Evolutionary conservation across 2,888 invertebrate species (phyloP), one percentile per base, ranked within the genome.

Genomic region (Lithophane semibrunnea): DNA sequence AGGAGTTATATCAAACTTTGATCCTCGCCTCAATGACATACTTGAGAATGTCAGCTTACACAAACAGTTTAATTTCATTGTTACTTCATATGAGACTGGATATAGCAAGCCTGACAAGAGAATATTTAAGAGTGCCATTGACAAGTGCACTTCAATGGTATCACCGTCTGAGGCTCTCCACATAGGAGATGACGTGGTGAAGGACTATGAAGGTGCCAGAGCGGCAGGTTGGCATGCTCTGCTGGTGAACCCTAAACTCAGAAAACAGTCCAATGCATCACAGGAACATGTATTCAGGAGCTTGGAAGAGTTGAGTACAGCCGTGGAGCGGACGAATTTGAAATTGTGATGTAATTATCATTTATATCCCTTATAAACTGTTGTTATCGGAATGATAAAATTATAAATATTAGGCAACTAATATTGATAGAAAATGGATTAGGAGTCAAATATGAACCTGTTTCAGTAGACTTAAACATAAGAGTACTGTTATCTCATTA

Each of bases 1-100:
- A 64, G 99, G 99, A 5, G 97, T 99, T 0, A 97, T 99, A 86
- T 99, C 99, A 10, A 99, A 99, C 94, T 99, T 98, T 95, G 99
- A 99, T 95, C 98, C 98, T 52, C 97, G 99, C 52, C 95, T 99
- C 3, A 96, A 97, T 79, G 95, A 96, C 9, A 97, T 99, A 82
- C 95, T 99, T 73, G 88, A 94, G 21, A 97, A 97, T 88, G 96
- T 98, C 58, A 97, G 97, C 75, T 93, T 99, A n/a, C 92, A 97
- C 70, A 95, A 97, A 73, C 97, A 98, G 91, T 98, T 99, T 94
- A 97, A 98, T 85, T 99, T 99, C 95, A 96, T 99, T 65, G 83
- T 99, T 18, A 97, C 98, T 9, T 99, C 99, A 0, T 98, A 98
- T 90, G 97, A 97, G 68, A 97, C 97, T 71, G 98, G 98, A 52